Conservation (phyloP, 92 coral and sea anemone species). For the Paragorgia papillata region DNA sequence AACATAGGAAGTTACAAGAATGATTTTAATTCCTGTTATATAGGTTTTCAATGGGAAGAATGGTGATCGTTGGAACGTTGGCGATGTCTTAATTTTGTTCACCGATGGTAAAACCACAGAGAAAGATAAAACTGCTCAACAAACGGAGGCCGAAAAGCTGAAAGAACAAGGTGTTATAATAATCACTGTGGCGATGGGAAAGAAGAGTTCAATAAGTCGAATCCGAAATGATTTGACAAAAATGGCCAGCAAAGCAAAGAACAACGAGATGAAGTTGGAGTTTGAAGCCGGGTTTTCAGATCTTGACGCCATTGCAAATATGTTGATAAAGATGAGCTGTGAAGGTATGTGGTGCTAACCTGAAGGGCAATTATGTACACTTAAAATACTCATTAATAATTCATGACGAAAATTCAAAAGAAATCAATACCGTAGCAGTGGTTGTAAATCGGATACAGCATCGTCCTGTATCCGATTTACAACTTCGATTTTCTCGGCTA, state of each 20-base stretch:
- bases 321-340: neutral
- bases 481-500: too few relatives aligned
- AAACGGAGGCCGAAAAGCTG: conserved; percentile 1
- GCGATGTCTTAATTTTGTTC: conserved; percentile 16
- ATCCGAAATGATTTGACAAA: neutral
- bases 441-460: too few relatives aligned
- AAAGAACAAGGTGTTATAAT: conserved; percentile 14
- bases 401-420: too few relatives aligned
- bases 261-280: neutral
- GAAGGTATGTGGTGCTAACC: neutral
- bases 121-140: neutral
- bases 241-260: conserved; percentile 2
- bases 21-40: neutral
- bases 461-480: too few relatives aligned
- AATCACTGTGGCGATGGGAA: conserved; percentile 28
- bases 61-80: conserved; percentile 10
- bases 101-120: conserved; percentile 20
- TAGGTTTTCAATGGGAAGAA: conserved; percentile 9
- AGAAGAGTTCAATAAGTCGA: neutral
- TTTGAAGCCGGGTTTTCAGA: conserved; percentile 8
- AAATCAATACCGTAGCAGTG: too few relatives aligned
- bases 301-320: conserved; percentile 1
- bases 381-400: too few relatives aligned
- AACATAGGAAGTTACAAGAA: neutral
- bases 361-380: too few relatives aligned